Percentiles rank a stretch among this genome's conserved stretches.
Evolutionary conservation across 2,113 vertebrate species (phyloP).

Genomic region (Bufo gargarizans): DNA sequence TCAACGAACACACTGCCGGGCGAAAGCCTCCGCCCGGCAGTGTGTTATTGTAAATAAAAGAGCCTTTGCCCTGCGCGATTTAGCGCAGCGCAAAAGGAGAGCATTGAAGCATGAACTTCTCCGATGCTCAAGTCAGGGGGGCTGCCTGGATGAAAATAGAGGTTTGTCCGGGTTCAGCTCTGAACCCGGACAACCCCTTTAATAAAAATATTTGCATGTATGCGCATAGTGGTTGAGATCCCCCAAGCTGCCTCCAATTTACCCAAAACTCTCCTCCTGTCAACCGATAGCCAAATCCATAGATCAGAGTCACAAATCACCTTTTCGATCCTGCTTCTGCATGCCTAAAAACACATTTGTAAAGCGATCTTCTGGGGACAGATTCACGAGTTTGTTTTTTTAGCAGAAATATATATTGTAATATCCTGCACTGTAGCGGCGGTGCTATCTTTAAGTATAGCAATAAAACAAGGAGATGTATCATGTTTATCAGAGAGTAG

Average conservation of each 20-base stretch:
- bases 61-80: too few relatives aligned
- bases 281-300: not conserved
- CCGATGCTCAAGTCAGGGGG: too few relatives aligned
- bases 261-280: not conserved
- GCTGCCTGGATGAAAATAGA: too few relatives aligned
- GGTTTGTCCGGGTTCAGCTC: too few relatives aligned
- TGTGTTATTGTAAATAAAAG: too few relatives aligned
- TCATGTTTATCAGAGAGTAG: conserved; percentile 71
- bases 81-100: too few relatives aligned
- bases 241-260: not conserved
- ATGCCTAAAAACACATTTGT: conserved; percentile 34
- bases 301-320: conserved; percentile 15
- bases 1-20: too few relatives aligned
- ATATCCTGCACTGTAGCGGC: conserved; percentile 70
- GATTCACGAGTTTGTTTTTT: conserved; percentile 33
- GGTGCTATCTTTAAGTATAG: conserved; percentile 71
- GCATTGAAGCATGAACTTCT: too few relatives aligned
- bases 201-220: too few relatives aligned
- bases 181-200: too few relatives aligned
- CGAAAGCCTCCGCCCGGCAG: too few relatives aligned
- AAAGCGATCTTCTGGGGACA: conserved; percentile 14
- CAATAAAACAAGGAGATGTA: conserved; percentile 72
- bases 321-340: not conserved
- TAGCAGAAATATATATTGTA: conserved; percentile 46
- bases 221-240: not conserved